A percentile compares a stretch with the other conserved stretches of the same genome.
phyloP scores from a whole-genome alignment of 2,888 invertebrate genomes.

The Criorhina ranunculi region DNA sequence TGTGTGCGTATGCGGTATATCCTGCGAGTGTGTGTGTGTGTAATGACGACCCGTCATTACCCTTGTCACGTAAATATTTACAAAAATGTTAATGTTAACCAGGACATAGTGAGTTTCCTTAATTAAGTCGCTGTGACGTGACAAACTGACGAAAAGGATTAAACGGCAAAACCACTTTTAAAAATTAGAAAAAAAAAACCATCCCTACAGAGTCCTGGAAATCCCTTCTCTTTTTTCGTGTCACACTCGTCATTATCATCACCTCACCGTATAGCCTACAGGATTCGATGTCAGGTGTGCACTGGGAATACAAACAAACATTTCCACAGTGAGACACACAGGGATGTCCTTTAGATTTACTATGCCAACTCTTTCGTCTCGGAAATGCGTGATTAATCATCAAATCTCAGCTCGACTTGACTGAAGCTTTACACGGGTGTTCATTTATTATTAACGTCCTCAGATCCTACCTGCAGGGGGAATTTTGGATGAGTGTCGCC shows the following conservation, averaged over 20 bases:
- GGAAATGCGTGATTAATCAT: conserved; percentile 64
- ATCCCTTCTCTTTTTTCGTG: neutral
- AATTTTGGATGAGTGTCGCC: conserved; percentile 49
- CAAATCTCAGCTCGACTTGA: conserved; percentile 38
- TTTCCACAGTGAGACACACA: conserved; percentile 11
- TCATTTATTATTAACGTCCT: conserved; percentile 64
- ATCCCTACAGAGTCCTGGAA: neutral
- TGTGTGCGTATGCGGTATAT: conserved; percentile 10
- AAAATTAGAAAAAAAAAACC: too few species aligned
- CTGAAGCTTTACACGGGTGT: conserved; percentile 44
- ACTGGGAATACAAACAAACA: conserved; percentile 35
- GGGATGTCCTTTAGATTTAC: conserved; percentile 12
- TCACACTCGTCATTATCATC: neutral
- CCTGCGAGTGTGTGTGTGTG: conserved; percentile 15
- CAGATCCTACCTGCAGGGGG: conserved; percentile 21
- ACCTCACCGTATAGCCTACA: too few species aligned
- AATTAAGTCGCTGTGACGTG: conserved; percentile 24
- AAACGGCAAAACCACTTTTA: neutral
- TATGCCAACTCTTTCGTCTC: conserved; percentile 24
- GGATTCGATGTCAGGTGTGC: conserved; percentile 15
- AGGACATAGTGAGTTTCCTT: conserved; percentile 15
- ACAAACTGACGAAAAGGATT: conserved; percentile 37
- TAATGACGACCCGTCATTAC: conserved; percentile 47
- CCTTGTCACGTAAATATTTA: conserved; percentile 72
- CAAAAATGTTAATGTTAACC: conserved; percentile 48